These are phyloP conservation scores for Gymnobelideus leadbeateri DNA, from an alignment of 2,113 vertebrate genomes.

Conservation along the genomic window DNA sequence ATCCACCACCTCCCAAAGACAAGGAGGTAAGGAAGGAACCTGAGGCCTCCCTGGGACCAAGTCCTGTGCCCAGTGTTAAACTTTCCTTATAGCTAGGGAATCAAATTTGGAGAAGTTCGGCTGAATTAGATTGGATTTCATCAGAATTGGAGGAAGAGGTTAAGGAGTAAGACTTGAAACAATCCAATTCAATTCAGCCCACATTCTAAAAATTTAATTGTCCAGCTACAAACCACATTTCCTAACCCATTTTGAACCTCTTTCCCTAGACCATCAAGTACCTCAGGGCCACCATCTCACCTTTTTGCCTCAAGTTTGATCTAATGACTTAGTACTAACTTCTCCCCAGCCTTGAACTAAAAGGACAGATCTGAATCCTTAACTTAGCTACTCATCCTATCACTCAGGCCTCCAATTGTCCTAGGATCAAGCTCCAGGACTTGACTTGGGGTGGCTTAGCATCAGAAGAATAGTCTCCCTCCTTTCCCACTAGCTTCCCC, in stretches of 20 bases:
- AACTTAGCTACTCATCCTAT: neutral
- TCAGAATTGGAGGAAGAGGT: neutral
- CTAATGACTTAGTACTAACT: neutral
- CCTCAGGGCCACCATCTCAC: neutral
- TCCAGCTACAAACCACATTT: neutral
- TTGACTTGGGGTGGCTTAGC: neutral
- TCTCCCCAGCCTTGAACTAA: neutral
- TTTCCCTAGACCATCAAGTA: neutral
- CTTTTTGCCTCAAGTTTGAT: neutral
- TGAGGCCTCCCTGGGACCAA: neutral
- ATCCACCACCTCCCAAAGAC: slow-evolving; percentile 92
- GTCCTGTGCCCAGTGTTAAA: neutral
- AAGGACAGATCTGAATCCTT: neutral
- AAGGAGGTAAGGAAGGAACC: slow-evolving; percentile 90
- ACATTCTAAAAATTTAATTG: neutral
- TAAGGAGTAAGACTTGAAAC: neutral
- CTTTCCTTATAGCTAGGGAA: neutral
- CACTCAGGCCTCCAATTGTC: neutral
- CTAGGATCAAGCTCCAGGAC: neutral
- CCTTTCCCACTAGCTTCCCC: neutral
- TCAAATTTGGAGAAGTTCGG: neutral
- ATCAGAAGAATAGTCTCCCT: neutral
- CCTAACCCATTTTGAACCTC: neutral
- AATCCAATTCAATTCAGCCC: neutral
- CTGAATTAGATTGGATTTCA: neutral